A percentile compares a stretch with the other conserved stretches of the same genome.
phyloP scores from a whole-genome alignment of 92 coral and sea anemone species.

The Epizoanthus scotinus region DNA sequence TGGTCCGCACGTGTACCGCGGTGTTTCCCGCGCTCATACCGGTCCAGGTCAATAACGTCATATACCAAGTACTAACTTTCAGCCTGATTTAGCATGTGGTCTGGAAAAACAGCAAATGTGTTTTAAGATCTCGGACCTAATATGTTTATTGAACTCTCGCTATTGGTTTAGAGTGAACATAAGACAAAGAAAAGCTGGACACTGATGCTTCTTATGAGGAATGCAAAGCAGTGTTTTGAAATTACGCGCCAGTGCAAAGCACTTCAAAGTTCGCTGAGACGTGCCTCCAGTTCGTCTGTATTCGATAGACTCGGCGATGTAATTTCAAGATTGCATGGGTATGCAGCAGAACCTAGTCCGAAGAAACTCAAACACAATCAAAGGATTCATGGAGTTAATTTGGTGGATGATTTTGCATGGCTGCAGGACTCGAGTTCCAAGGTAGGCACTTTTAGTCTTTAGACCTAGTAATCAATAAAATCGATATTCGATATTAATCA shows the following conservation, averaged over 20 bases:
- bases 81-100: too few relatives aligned
- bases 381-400: slow-evolving; percentile 68
- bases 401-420: slow-evolving; percentile 84
- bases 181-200: neutral
- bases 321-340: slow-evolving; percentile 47
- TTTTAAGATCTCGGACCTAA: neutral
- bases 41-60: too few relatives aligned
- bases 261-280: slow-evolving; percentile 4
- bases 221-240: slow-evolving; percentile 44
- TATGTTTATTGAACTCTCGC: neutral
- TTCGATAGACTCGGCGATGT: slow-evolving; percentile 29
- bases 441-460: slow-evolving; percentile 41
- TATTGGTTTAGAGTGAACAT: neutral
- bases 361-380: slow-evolving; percentile 48
- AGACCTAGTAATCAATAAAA: too few relatives aligned
- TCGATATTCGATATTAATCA: too few relatives aligned
- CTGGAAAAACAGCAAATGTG: neutral
- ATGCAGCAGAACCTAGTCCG: slow-evolving; percentile 57
- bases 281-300: neutral
- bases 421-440: slow-evolving; percentile 60
- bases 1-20: too few relatives aligned
- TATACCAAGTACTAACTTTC: too few relatives aligned
- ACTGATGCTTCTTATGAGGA: slow-evolving; percentile 40
- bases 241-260: slow-evolving; percentile 53
- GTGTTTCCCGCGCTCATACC: too few relatives aligned